Evolutionary conservation across 2,888 invertebrate genomes (phyloP).

Genomic region (Trachelus iudaicus): DNA sequence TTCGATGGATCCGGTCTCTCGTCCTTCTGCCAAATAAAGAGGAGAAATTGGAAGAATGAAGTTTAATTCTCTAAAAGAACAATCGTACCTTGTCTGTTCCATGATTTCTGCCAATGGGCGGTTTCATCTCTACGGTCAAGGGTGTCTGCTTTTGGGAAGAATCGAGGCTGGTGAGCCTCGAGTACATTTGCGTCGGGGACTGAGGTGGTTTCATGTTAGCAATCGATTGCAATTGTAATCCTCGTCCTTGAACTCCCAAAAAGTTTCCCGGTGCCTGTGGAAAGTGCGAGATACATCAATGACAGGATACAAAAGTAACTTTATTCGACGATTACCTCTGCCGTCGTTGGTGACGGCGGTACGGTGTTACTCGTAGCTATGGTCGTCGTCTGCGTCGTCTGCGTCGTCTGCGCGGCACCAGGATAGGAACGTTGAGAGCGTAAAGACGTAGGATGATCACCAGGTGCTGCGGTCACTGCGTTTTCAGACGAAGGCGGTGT

Average conservation of each 20-base stretch:
- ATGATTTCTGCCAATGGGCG: conserved; percentile 58
- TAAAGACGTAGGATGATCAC: conserved; percentile 65
- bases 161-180: conserved; percentile 65
- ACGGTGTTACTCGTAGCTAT: conserved; percentile 63
- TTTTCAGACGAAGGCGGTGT: conserved; percentile 74
- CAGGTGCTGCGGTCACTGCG: conserved; percentile 28
- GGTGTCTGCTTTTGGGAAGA: conserved; percentile 50
- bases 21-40: conserved; percentile 48
- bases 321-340: conserved; percentile 38
- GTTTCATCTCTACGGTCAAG: conserved; percentile 54
- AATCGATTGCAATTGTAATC: conserved; percentile 39
- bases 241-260: conserved; percentile 48
- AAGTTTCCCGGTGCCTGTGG: conserved; percentile 51
- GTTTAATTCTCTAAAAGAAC: background rate
- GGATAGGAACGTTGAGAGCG: conserved; percentile 68
- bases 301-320: background rate
- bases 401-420: conserved; percentile 62
- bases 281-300: background rate
- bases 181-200: conserved; percentile 73
- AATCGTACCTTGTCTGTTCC: conserved; percentile 50
- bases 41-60: conserved; percentile 7
- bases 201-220: conserved; percentile 71
- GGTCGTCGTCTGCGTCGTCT: conserved; percentile 54
- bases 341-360: conserved; percentile 66
- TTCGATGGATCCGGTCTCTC: conserved; percentile 62